These are phyloP conservation scores for Apus apus DNA, from an alignment of 2,113 vertebrate genomes.

Conservation along the genomic window DNA sequence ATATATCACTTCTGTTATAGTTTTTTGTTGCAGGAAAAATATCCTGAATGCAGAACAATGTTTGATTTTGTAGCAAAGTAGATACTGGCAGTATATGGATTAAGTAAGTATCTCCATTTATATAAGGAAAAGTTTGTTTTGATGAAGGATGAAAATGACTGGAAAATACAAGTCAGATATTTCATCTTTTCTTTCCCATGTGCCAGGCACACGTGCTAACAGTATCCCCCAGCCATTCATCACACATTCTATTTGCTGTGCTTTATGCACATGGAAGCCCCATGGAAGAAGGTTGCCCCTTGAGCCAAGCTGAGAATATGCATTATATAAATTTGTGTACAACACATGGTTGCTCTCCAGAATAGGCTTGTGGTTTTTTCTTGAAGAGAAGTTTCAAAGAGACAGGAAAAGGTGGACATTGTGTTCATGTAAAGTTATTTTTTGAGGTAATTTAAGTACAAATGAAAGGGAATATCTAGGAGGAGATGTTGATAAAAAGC, in stretches of 20 bases:
- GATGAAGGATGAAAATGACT: neutral
- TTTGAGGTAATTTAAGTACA: neutral
- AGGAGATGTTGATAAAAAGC: neutral
- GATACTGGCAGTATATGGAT: neutral
- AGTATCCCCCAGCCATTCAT: neutral
- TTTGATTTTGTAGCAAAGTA: neutral
- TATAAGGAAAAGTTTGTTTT: neutral
- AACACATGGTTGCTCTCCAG: neutral
- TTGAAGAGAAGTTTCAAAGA: neutral
- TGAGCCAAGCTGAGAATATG: neutral
- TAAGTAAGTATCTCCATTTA: neutral
- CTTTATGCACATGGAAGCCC: neutral
- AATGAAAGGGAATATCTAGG: neutral
- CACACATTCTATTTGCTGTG: neutral
- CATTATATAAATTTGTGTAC: neutral
- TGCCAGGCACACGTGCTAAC: neutral
- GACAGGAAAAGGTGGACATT: neutral
- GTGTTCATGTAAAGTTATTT: neutral
- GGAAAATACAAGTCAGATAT: neutral
- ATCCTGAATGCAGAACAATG: neutral
- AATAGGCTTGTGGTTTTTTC: neutral
- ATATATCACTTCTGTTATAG: slow-evolving; percentile 4
- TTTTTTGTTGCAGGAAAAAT: neutral
- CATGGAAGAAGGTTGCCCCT: neutral
- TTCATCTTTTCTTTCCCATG: neutral